Evolutionary conservation across 2,888 invertebrate species (phyloP).

Genomic region (Apantesis nais): DNA sequence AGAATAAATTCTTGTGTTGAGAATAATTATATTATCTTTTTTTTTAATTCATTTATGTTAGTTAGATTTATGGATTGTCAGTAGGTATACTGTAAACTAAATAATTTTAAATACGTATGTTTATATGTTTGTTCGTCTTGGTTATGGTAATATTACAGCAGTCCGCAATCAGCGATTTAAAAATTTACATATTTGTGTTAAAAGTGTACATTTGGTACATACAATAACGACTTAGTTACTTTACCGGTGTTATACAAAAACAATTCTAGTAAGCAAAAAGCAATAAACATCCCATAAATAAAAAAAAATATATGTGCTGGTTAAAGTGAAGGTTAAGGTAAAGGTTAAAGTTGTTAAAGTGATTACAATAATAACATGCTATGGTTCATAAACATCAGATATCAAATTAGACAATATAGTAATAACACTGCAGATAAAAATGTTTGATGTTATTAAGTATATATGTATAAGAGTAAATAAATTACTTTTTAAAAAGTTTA

Average conservation of each 20-base stretch:
- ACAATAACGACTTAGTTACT: background rate
- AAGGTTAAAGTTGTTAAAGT: no score
- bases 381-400: no score
- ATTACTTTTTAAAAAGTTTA: background rate
- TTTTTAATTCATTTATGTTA: no score
- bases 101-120: no score
- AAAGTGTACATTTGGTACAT: background rate
- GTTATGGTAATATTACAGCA: background rate
- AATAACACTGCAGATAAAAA: background rate
- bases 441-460: background rate
- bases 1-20: no score
- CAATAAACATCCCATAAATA: background rate
- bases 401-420: background rate
- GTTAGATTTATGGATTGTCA: no score
- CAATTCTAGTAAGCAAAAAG: background rate
- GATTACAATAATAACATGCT: background rate
- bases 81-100: no score
- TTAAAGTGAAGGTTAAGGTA: no score
- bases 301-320: background rate
- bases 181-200: background rate
- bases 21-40: no score
- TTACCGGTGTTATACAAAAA: background rate
- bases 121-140: no score
- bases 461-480: background rate
- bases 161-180: background rate